Base-by-base conservation (phyloP, 2,888 invertebrate species). In the Melikaiella ostensackeni region DNA sequence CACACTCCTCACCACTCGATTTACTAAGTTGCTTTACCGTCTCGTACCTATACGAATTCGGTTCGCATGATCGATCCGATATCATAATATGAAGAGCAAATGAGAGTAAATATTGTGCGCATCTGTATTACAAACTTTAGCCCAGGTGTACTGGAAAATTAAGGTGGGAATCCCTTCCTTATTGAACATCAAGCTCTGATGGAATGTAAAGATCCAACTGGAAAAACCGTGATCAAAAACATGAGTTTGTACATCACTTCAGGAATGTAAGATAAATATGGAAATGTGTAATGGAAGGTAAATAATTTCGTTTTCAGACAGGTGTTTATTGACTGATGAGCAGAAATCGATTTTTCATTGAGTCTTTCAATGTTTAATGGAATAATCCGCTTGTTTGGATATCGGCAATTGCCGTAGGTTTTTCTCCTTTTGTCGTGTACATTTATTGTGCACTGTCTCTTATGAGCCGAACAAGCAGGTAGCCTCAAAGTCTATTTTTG, bases 61-160 rank as follows among this genome's bases (percentile, higher is more conserved):
- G 81, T 80, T 79, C 80, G 83, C 81, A 81, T 79, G 85, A 86
- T 86, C 84, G 84, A 87, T 84, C 84, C 83, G 79, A 70, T 80
- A 80, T 81, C 79, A 85, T 86, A 86, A 86, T 86, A 86, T 86
- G 84, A 83, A 84, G 82, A 86, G 86, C 81, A 86, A 86, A 86
- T 86, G 84, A 82, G 83, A 84, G 84, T 83, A 81, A 84, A 86
- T 86, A 85, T 84, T 84, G 81, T 79, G 84, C 82, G 83, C 84
- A 84, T 82, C 83, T 83, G 82, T 81, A 83, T 83, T 79, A 75
- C 42, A 79, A 83, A 82, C 83, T 83, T 80, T 81, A 83, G 82
- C 79, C 75, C 57, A 80, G 75, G 82, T 82, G 80, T 82, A 74
- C 59, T 78, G 78, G 59, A 62, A 46, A 63, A 62, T 62, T 62